Evolutionary conservation across 2,888 invertebrate species (phyloP), one percentile per base, ranked within the genome.

Genomic region (Amphipyra berbera): DNA sequence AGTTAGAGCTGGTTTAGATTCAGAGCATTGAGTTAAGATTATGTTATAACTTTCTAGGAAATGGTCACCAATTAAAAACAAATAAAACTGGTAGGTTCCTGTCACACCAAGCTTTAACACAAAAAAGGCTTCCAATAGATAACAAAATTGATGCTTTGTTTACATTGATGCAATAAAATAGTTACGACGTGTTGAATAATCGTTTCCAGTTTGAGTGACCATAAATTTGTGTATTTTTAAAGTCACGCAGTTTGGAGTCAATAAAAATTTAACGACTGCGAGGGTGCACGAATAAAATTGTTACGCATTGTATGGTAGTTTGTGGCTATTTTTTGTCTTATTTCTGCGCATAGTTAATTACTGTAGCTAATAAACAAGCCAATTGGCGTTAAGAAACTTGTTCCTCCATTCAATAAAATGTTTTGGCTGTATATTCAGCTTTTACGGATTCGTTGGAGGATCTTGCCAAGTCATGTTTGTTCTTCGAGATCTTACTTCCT

Each of bases 141-240:
- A 85, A 83, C 85, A 81, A 88, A 91, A 90, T 89, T 88, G 89
- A 91, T 89, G 91, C 83, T 90, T 93, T 93, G 92, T 93, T 93
- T 93, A 93, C 90, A 92, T 90, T 90, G 84, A 76, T 80, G 88
- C 88, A 92, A 93, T 94, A 94, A 95, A 94, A 93, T 91, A 88
- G 92, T 94, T 91, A 95, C 94, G 93, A 95, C 88, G 93, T 95
- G 94, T 94, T 93, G 93, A 94, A 93, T 94, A 93, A 94, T 94
- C 93, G 92, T 90, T 91, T 85, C 90, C 90, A 86, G 89, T 91
- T 90, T 90, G 93, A 94, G 92, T 94, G 93, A 93, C 93, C 92
- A 88, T 94, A 94, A 94, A 95, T 94, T 94, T 94, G 93, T 94
- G 88, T 92, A 92, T 94, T 95, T 94, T 94, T 92, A 93, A 94